Evolutionary conservation across 2,113 vertebrate genomes (phyloP).

Genomic region (Aphyosemion australe): DNA sequence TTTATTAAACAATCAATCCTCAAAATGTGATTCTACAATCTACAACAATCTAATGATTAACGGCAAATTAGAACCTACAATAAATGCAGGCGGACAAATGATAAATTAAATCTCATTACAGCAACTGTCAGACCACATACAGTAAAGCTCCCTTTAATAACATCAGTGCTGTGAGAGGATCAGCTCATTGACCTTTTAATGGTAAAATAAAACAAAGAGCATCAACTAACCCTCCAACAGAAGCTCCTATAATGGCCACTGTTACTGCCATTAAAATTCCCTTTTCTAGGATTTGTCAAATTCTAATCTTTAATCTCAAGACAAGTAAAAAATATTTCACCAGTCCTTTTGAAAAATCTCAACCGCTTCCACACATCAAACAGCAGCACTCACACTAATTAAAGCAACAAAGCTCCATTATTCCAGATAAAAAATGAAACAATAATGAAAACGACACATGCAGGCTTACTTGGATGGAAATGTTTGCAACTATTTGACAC

Average conservation of each 20-base stretch:
- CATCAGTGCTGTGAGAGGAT: background rate
- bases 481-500: background rate
- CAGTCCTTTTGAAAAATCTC: constrained; percentile 18
- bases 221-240: constrained; percentile 19
- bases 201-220: constrained; percentile 41
- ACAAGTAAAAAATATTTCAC: constrained; percentile 17
- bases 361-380: constrained; percentile 31
- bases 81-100: background rate
- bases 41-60: constrained; percentile 12
- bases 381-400: constrained; percentile 38
- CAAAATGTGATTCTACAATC: constrained; percentile 14
- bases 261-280: constrained; percentile 19
- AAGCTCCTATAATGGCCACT: constrained; percentile 14
- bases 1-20: constrained; percentile 10
- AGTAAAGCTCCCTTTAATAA: constrained; percentile 15
- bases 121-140: background rate
- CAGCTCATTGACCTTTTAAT: constrained; percentile 44
- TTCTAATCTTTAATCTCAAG: background rate
- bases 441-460: constrained; percentile 20
- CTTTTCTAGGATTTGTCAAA: constrained; percentile 5
- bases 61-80: background rate
- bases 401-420: constrained; percentile 22
- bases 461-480: constrained; percentile 14
- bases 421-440: constrained; percentile 34
- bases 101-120: constrained; percentile 9